Evolutionary conservation across 2,888 invertebrate genomes (phyloP).

Genomic region (Pammene fasciana): DNA sequence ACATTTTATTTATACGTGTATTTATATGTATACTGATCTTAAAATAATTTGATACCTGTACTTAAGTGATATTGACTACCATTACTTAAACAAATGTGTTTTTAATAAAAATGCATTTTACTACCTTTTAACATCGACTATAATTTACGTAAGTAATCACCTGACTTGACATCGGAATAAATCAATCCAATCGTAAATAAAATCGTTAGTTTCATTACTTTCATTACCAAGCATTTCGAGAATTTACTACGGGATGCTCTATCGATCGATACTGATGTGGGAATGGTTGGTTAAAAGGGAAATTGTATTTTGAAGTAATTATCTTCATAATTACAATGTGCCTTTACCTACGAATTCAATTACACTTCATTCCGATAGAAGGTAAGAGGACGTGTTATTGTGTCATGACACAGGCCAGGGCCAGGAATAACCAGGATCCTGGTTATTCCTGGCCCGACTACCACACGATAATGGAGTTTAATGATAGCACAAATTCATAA

Average conservation of each 20-base stretch:
- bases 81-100: conserved; percentile 4
- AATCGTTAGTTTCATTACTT: not conserved
- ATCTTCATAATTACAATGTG: too few species aligned
- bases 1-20: too few species aligned
- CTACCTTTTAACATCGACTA: conserved; percentile 8
- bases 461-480: too few species aligned
- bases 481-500: too few species aligned
- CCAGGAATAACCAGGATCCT: too few species aligned
- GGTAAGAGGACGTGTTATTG: too few species aligned
- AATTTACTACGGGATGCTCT: not conserved
- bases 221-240: not conserved
- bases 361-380: too few species aligned
- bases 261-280: not conserved
- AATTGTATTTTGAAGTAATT: not conserved
- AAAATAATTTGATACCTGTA: too few species aligned
- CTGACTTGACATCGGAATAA: not conserved
- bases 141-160: conserved; percentile 3
- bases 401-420: too few species aligned
- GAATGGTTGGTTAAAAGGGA: not conserved
- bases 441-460: too few species aligned
- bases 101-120: conserved; percentile 21
- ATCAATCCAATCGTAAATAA: conserved; percentile 15
- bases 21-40: too few species aligned
- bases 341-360: too few species aligned
- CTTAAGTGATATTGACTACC: not conserved